Evolutionary conservation across 2,888 invertebrate genomes (phyloP), one percentile per base, ranked within the genome.

Genomic region (Drosophila limbata): DNA sequence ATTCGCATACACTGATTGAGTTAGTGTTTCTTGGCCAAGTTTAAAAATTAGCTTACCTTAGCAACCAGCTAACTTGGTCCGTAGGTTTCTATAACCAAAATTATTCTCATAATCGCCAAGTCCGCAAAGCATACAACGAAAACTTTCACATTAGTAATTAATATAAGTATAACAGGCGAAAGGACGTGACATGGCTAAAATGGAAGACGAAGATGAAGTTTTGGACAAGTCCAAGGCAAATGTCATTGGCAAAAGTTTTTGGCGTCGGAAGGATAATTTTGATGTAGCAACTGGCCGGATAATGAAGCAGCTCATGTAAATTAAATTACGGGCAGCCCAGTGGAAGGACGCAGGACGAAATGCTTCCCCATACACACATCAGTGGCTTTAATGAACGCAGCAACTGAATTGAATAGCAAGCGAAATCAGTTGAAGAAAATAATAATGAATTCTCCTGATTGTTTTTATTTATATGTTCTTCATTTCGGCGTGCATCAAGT

Each of bases 81-180:
- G 21, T 53, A 17, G 53, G 40, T 40, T 63, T 45, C 35, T 31
- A 61, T 31, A 8, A 11, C 47, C 40, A 37, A 71, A 67, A 69
- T 73, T 73, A 51, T 77, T 65, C 50, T 66, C 76, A 78, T 83
- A 80, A 83, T 72, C 70, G 65, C 33, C 53, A 37, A 15, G 66
- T 39, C 37, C 44, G 35, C 37, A 37, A 28, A 28, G 39, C 48
- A 39, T 13, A 48, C 17, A 21, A 15, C 31, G 21, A 52, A 81
- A 84, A 84, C 84, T 77, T 84, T 79, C 55, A 72, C 79, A 81
- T 81, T 86, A 84, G 73, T 81, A 79, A 81, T 84, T 84, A 83
- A 84, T 84, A 81, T 68, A 56, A 56, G 45, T 45, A 56, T 37
- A 42, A 47, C 72, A 45, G 37, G 52, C 31, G 57, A 63, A 33